Conservation (phyloP, 2,113 vertebrate species). For the Mobula hypostoma region DNA sequence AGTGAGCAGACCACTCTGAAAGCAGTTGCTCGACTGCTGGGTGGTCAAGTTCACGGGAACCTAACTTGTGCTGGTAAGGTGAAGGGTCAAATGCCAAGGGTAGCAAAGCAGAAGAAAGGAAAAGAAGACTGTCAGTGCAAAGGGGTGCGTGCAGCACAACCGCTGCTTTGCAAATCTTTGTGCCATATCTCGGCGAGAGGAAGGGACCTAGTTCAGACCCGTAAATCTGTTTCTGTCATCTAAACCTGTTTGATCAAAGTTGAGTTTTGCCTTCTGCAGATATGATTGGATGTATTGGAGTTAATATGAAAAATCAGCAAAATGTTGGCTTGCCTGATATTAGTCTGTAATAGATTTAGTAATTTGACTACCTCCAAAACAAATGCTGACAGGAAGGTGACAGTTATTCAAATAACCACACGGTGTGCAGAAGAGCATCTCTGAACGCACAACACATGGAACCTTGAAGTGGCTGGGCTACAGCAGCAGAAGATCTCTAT, state of each 20-base stretch:
- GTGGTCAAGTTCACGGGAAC: constrained; percentile 73
- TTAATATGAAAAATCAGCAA: neutral
- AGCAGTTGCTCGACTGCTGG: constrained; percentile 61
- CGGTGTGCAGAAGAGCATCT: too few species aligned
- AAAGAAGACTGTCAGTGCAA: constrained; percentile 72
- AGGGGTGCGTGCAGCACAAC: constrained; percentile 74
- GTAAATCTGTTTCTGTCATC: constrained; percentile 44
- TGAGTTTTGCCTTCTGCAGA: neutral
- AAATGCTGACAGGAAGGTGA: too few species aligned
- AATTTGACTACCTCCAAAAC: neutral
- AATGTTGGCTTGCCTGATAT: neutral
- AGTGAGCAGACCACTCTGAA: constrained; percentile 63
- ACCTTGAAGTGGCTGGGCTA: too few species aligned
- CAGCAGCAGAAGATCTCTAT: too few species aligned
- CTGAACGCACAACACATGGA: too few species aligned
- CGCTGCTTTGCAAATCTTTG: constrained; percentile 65
- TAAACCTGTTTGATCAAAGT: neutral
- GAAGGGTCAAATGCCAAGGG: constrained; percentile 59
- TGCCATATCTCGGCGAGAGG: constrained; percentile 71
- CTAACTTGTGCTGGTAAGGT: constrained; percentile 73
- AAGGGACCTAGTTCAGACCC: constrained; percentile 72
- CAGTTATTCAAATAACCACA: too few species aligned
- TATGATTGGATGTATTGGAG: neutral
- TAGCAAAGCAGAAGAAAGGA: constrained; percentile 71
- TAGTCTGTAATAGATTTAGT: neutral